Conservation (phyloP, 2,888 invertebrate species). For the Syrista parreyssii region DNA sequence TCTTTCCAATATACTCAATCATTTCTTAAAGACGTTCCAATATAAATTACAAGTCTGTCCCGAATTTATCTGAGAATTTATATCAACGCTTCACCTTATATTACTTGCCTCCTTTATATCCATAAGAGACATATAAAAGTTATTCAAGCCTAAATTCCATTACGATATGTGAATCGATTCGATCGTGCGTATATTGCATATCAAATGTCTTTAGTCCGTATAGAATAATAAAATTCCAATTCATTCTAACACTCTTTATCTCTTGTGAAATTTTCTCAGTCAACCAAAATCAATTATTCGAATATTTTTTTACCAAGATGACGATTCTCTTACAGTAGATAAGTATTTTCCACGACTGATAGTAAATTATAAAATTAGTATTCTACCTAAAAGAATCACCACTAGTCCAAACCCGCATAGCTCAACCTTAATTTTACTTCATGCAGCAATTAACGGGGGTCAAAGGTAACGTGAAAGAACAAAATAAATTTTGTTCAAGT, state of each 20-base stretch:
- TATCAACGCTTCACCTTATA: not conserved
- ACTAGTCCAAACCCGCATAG: too few relatives aligned
- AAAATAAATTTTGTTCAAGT: not conserved
- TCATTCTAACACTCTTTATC: not conserved
- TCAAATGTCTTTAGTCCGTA: not conserved
- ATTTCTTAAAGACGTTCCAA: not conserved
- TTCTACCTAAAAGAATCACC: too few relatives aligned
- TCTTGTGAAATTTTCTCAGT: not conserved
- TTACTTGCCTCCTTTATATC: not conserved
- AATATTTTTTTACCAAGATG: not conserved
- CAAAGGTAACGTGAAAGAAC: not conserved
- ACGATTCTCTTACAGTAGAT: not conserved
- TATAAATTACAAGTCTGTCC: not conserved
- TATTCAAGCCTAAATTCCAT: not conserved
- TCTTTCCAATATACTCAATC: not conserved
- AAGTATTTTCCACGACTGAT: not conserved
- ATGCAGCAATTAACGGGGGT: not conserved
- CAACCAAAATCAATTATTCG: not conserved
- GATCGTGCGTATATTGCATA: not conserved
- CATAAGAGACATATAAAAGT: not conserved
- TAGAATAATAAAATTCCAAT: not conserved
- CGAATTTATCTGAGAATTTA: too few relatives aligned
- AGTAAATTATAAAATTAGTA: not conserved
- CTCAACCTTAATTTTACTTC: too few relatives aligned
- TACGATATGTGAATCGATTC: not conserved